Evolutionary conservation across 1,140 invertebrate genomes (phyloP), one percentile per base, ranked within the genome.

Genomic region (Drosophila ohnishii): DNA sequence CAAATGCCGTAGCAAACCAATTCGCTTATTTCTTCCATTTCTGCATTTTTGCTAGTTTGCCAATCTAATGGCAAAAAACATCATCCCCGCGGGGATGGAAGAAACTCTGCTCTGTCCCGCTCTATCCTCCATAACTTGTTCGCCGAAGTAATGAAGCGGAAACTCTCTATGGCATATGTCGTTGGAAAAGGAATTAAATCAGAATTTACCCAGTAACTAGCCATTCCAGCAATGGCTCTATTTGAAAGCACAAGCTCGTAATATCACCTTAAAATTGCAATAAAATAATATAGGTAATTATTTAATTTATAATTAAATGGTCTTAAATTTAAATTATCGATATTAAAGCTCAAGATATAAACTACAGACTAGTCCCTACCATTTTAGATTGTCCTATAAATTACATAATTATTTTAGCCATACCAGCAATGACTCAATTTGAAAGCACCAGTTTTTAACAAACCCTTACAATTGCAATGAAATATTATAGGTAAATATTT

Each of bases 31-130:
- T 73, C 59, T 40, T 71, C 30, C 37, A 59, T 45, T 64, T n/a
- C 32, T 5, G 34, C 39, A 64, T 67, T 69, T 56, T 66, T 76
- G 67, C 67, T 71, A 71, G 58, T 59, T 69, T 75, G 59, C 61
- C 64, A 78, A 74, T 81, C 75, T 81, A 66, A 67, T 61, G 34
- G 79, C 48, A 67, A 77, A 69, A 84, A 57, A 39, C 40, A 37
- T 35, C 22, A 32, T 57, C 32, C 35, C 19, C 2, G 10, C 0
- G 42, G 8, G 7, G 45, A 7, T 9, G 25, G 14, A 35, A 28
- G 10, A 25, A 48, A 58, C 51, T 71, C 58, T 71, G 67, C 50
- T 58, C 51, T 37, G 32, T 44, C 34, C 48, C 64, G 0, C 25
- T 16, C 25, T 13, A 22, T 5, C 25, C 8, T 51, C 30, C 6